A percentile compares a stretch with the other conserved stretches of the same genome.
phyloP scores from a whole-genome alignment of 1,140 invertebrate species.

The Bilobella aurantiaca region DNA sequence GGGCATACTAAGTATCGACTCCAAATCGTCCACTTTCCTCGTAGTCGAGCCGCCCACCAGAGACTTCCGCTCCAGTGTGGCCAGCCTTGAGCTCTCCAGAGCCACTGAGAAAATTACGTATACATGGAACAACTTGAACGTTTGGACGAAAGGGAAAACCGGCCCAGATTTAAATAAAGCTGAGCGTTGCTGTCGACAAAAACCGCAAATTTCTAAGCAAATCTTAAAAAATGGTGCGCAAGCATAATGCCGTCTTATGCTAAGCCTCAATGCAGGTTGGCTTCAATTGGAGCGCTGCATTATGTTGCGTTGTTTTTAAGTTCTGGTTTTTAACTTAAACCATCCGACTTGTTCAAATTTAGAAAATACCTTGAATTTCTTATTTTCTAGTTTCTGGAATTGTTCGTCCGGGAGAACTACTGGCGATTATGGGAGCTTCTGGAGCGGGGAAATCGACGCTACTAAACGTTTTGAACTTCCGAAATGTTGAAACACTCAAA shows the following conservation, averaged over 20 bases:
- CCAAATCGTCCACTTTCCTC: neutral
- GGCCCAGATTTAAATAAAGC: neutral
- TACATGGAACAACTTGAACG: slow-evolving; percentile 58
- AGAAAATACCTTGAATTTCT: neutral
- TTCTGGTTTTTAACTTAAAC: too few relatives aligned
- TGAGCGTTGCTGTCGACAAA: neutral
- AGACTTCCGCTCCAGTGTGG: neutral
- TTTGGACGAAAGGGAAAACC: slow-evolving; percentile 52
- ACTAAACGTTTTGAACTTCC: slow-evolving; percentile 48
- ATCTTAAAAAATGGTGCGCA: neutral
- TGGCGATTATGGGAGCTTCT: slow-evolving; percentile 48
- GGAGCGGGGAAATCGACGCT: slow-evolving; percentile 40
- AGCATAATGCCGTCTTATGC: too few relatives aligned
- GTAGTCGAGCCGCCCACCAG: neutral
- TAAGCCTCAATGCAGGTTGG: too few relatives aligned
- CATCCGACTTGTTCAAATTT: neutral
- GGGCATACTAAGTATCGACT: too few relatives aligned
- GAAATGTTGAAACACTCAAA: slow-evolving; percentile 39
- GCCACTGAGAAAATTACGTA: slow-evolving; percentile 42
- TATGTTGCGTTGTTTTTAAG: too few relatives aligned
- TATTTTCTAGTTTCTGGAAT: slow-evolving; percentile 40
- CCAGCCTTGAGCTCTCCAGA: neutral
- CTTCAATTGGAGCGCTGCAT: neutral
- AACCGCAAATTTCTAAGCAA: neutral
- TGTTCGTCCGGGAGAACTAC: slow-evolving; percentile 44